Conservation (phyloP, 2,888 invertebrate species). For the Eupithecia centaureata region DNA sequence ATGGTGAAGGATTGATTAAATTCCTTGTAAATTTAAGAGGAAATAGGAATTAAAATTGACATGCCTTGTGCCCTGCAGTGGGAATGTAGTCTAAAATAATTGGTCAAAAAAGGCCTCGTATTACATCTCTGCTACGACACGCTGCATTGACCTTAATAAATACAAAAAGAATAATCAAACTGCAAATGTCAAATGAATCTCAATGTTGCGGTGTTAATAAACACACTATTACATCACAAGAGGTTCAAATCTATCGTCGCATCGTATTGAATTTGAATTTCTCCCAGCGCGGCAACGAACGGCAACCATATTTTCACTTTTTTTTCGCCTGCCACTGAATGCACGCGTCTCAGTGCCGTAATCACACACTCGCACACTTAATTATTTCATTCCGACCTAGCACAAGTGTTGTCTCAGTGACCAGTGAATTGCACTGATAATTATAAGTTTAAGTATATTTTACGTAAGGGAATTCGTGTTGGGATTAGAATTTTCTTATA, state of each 20-base stretch:
- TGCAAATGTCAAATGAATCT: conserved; percentile 4
- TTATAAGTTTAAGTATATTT: neutral
- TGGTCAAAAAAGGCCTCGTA: neutral
- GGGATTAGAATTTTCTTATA: conserved; percentile 55
- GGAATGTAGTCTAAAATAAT: neutral
- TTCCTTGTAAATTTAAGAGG: neutral
- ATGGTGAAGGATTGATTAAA: neutral
- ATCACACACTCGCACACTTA: conserved; percentile 56
- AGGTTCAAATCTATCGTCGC: conserved; percentile 58
- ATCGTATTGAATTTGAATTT: conserved; percentile 67
- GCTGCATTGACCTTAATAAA: neutral
- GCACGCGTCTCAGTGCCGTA: conserved; percentile 69
- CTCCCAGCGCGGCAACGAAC: conserved; percentile 66
- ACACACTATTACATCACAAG: conserved; percentile 44
- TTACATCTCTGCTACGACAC: neutral
- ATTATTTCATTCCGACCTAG: conserved; percentile 59
- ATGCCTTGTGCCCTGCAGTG: neutral
- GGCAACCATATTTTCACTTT: conserved; percentile 76
- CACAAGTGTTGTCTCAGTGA: conserved; percentile 55
- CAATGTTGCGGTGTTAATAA: neutral
- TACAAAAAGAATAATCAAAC: neutral
- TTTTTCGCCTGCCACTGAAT: conserved; percentile 72
- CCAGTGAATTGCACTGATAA: conserved; percentile 53
- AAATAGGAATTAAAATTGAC: neutral
- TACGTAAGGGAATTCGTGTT: neutral